These are phyloP conservation scores for Meloe dianella DNA, from an alignment of 2,888 invertebrate species.

Conservation along the genomic window DNA sequence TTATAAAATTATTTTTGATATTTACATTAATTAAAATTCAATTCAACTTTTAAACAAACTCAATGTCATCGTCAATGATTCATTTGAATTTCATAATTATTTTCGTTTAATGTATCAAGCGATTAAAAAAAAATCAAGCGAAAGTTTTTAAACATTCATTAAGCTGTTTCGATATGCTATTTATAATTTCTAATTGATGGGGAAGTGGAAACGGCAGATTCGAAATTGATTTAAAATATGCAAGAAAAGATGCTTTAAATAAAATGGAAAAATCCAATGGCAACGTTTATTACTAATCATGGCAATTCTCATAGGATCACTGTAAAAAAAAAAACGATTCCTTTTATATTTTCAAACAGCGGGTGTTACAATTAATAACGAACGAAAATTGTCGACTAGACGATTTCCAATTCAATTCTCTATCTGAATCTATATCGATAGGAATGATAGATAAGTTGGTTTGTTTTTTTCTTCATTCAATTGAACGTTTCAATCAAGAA, in stretches of 20 bases:
- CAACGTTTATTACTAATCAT: too few relatives aligned
- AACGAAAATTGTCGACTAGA: background rate
- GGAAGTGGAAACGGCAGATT: background rate
- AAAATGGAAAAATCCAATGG: background rate
- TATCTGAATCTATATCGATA: background rate
- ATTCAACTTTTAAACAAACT: background rate
- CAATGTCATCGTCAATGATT: background rate
- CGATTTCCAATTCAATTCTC: background rate
- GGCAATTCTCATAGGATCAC: too few relatives aligned
- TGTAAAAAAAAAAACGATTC: background rate
- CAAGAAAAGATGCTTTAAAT: background rate
- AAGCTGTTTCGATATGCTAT: background rate
- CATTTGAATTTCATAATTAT: background rate
- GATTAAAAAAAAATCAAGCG: background rate
- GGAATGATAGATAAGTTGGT: background rate
- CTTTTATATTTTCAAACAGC: background rate
- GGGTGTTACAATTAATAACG: background rate
- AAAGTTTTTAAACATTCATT: background rate
- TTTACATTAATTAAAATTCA: conserved; percentile 10
- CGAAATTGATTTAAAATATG: background rate
- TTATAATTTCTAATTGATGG: background rate
- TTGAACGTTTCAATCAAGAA: background rate
- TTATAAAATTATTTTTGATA: conserved; percentile 8
- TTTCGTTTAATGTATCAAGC: background rate
- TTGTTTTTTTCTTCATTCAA: background rate